phyloP scores from a whole-genome alignment of 1,140 invertebrate genomes.

The Meteorus sp. region DNA sequence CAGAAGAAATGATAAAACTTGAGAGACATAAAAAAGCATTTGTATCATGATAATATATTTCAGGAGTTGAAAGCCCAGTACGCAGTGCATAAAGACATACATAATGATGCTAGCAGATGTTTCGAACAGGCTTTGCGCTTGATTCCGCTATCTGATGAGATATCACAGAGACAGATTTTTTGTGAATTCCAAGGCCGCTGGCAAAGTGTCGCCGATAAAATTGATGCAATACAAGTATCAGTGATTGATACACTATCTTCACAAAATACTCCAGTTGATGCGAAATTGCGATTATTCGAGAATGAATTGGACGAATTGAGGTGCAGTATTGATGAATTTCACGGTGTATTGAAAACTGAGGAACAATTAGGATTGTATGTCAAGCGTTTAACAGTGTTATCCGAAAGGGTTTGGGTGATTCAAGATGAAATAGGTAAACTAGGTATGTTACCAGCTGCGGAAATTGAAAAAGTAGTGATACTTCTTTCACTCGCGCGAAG shows the following conservation, averaged over 20 bases:
- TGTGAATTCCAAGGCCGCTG: slow-evolving; percentile 76
- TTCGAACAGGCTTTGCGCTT: slow-evolving; percentile 78
- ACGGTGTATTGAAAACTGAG: slow-evolving; percentile 77
- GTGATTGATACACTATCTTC: slow-evolving; percentile 70
- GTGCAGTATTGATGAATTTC: slow-evolving; percentile 67
- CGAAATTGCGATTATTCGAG: slow-evolving; percentile 73
- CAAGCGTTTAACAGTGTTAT: slow-evolving; percentile 75
- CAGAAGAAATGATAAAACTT: too few relatives aligned
- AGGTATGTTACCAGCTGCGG: slow-evolving; percentile 69
- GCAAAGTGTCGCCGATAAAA: slow-evolving; percentile 66
- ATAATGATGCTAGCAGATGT: slow-evolving; percentile 70
- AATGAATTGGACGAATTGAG: slow-evolving; percentile 73
- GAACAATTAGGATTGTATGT: slow-evolving; percentile 80
- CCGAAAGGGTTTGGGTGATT: slow-evolving; percentile 71
- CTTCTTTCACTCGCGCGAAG: slow-evolving; percentile 69
- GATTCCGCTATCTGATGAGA: slow-evolving; percentile 78
- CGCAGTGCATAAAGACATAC: slow-evolving; percentile 79
- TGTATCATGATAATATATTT: slow-evolving; percentile 35
- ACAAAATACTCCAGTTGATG: slow-evolving; percentile 69
- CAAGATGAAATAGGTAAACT: slow-evolving; percentile 77
- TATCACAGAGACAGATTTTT: slow-evolving; percentile 75
- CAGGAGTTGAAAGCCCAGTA: slow-evolving; percentile 84
- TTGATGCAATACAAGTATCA: slow-evolving; percentile 67
- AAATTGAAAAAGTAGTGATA: slow-evolving; percentile 74
- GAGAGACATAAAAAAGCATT: too few relatives aligned